Base-by-base conservation (phyloP, 2,888 invertebrate species). In the Drosophila diplacantha region DNA sequence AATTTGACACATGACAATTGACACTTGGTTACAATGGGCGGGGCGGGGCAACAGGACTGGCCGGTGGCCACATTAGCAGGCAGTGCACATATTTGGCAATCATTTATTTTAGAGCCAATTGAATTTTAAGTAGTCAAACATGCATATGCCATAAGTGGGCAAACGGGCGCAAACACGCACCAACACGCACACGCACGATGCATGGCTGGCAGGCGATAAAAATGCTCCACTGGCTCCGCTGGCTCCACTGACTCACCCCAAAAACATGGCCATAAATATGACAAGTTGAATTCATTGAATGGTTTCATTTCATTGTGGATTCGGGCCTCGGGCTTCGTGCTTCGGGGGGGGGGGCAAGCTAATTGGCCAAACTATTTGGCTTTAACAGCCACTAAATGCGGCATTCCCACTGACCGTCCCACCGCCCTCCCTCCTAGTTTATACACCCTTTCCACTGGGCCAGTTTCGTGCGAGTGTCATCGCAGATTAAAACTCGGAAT, bases 1-100 rank as follows among this genome's bases (percentile, higher is more conserved):
- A 72, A 69, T 73, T 73, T 73, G 73, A 69, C 72, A 73, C 69
- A 69, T 73, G 66, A 72, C 72, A 72, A 73, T 72, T 72, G 72
- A 72, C 72, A 72, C 69, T 68, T 69, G 56, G 73, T 69, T 69
- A 69, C 61, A 57, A 65, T 55, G 58, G 60, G 44, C 37, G 38
- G 49, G 32, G 47, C 24, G 5, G 5, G 24, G 24, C 24, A 24
- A 24, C 24, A 29, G 22, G 22, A n/a, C 11, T 51, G 24, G 18
- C 5, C 22, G 5, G 5, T 22, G 22, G 22, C 34, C 53, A 16
- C 54, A 53, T 20, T 18, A 31, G 44, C 53, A 44, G 46, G 44
- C 53, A 51, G 16, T 18, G 65, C 41, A 62, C 61, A 62, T 52
- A 71, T 72, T 73, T 69, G 69, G 70, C 73, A 69, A 69, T 73